Conservation (phyloP, 2,113 vertebrate genomes). For the Sinocyclocheilus maitianheensis region DNA sequence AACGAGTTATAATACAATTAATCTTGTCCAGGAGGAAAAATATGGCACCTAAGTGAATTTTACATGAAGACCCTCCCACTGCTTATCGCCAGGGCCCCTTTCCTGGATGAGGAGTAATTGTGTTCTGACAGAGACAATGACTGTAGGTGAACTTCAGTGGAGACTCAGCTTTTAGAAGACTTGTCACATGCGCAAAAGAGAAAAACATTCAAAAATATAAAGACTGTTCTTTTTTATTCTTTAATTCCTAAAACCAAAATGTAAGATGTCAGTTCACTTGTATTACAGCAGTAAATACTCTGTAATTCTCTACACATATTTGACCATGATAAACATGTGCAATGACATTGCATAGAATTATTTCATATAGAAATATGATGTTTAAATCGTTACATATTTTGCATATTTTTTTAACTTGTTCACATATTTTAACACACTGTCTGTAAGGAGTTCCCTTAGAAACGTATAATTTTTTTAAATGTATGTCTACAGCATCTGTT, state of each 20-base stretch:
- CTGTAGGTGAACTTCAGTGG: conserved; percentile 51
- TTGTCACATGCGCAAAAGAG: conserved; percentile 15
- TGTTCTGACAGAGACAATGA: conserved; percentile 60
- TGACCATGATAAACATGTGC: neutral
- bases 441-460: too few relatives aligned
- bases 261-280: neutral
- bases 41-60: conserved; percentile 83
- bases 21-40: conserved; percentile 77
- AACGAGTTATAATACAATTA: conserved; percentile 81
- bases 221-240: neutral
- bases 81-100: conserved; percentile 62
- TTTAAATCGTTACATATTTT: neutral
- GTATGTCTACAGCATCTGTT: neutral
- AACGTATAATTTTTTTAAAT: neutral
- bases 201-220: neutral
- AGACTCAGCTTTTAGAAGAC: conserved; percentile 31
- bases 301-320: neutral
- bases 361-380: neutral
- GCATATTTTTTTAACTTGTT: neutral
- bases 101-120: conserved; percentile 63
- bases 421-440: too few relatives aligned
- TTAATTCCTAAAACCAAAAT: neutral
- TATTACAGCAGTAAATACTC: too few relatives aligned
- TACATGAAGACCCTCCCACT: conserved; percentile 79
- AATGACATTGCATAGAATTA: neutral